These are phyloP conservation scores for Acheta domesticus DNA, from an alignment of 2,888 invertebrate species.

Conservation along the genomic window DNA sequence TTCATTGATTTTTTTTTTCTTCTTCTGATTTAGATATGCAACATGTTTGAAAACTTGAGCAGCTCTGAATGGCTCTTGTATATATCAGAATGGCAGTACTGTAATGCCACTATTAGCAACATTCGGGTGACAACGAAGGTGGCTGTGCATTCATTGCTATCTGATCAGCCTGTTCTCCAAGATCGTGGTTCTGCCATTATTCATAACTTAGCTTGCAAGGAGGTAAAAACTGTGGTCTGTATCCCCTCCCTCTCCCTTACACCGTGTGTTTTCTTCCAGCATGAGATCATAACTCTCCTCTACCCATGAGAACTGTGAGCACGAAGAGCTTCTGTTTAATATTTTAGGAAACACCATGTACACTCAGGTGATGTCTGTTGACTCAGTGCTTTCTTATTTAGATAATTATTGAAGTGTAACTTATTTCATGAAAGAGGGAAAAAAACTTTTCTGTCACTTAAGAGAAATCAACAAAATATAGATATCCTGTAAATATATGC, in stretches of 20 bases:
- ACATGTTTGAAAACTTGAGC: slow-evolving; percentile 83
- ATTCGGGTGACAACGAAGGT: slow-evolving; percentile 88
- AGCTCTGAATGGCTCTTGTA: slow-evolving; percentile 91
- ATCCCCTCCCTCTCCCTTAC: slow-evolving; percentile 48
- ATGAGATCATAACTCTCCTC: neutral
- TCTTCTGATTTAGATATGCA: slow-evolving; percentile 65
- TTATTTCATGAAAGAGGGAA: too few species aligned
- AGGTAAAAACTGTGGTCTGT: slow-evolving; percentile 96
- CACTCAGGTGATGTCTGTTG: neutral
- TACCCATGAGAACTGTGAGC: neutral
- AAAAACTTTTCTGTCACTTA: too few species aligned
- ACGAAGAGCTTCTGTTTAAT: neutral
- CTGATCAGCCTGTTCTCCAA: slow-evolving; percentile 67
- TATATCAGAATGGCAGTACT: slow-evolving; percentile 86
- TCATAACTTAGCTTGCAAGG: slow-evolving; percentile 89
- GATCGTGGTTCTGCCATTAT: slow-evolving; percentile 82
- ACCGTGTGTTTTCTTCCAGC: slow-evolving; percentile 23
- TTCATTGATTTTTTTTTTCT: slow-evolving; percentile 24
- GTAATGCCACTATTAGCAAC: slow-evolving; percentile 75
- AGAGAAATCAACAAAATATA: too few species aligned
- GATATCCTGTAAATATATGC: too few species aligned
- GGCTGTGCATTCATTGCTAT: slow-evolving; percentile 78
- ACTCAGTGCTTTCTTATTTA: too few species aligned
- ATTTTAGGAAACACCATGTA: slow-evolving; percentile 18
- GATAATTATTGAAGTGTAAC: too few species aligned